These are phyloP conservation scores for mouse (Mus musculus) DNA, from an alignment of 2,113 vertebrate species.

Conservation along the genomic window GRCm39 chr6:62635501-62636000, in stretches of 20 bases:
- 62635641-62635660: neutral
- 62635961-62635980: neutral
- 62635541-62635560: neutral
- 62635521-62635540: neutral
- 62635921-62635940: neutral
- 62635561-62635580: neutral
- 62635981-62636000: neutral
- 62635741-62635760: slow-evolving; percentile 13
- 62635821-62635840: neutral
- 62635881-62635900: neutral
- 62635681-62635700: neutral
- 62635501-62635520: neutral
- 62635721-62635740: neutral
- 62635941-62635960: neutral
- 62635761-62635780: neutral
- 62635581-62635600: neutral
- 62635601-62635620: neutral
- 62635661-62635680: neutral
- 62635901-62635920: neutral
- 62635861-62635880: neutral
- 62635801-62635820: neutral
- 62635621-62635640: neutral
- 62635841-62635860: neutral
- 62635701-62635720: neutral
- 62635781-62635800: neutral